Conservation (phyloP, 2,113 vertebrate genomes). For the Meriones unguiculatus region DNA sequence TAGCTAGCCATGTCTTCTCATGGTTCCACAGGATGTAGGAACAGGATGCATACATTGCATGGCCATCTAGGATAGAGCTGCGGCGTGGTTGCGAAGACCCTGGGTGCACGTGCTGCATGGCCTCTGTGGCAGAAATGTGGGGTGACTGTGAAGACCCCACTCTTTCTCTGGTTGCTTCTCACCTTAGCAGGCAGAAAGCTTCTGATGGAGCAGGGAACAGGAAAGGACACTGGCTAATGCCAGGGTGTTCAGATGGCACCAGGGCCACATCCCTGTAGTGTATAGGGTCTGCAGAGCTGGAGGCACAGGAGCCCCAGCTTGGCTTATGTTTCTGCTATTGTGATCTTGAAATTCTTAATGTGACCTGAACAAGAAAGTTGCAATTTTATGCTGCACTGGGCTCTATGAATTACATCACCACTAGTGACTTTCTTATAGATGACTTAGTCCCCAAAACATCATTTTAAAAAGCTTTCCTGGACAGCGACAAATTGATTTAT, state of each 20-base stretch:
- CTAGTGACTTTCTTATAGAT: background rate
- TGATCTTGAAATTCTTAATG: accelerated
- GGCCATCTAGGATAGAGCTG: background rate
- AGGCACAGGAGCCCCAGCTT: accelerated
- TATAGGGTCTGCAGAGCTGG: background rate
- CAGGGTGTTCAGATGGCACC: background rate
- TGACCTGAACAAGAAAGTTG: background rate
- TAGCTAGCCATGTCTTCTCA: background rate
- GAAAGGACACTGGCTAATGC: background rate
- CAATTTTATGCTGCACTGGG: too few species aligned
- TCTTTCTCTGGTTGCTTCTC: background rate
- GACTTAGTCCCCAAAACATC: background rate
- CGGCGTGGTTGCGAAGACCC: background rate
- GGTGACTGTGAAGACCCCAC: too few species aligned
- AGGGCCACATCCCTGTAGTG: background rate
- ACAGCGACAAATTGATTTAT: background rate
- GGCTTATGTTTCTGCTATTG: background rate
- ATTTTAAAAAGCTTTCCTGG: background rate
- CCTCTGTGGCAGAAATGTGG: background rate
- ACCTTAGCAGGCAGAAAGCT: background rate
- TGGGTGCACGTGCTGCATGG: background rate
- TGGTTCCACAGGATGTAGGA: background rate
- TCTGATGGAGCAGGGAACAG: background rate
- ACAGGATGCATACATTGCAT: background rate
- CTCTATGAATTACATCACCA: background rate